phyloP scores from a whole-genome alignment of 2,888 invertebrate species.

The Ennomos quercinarius region DNA sequence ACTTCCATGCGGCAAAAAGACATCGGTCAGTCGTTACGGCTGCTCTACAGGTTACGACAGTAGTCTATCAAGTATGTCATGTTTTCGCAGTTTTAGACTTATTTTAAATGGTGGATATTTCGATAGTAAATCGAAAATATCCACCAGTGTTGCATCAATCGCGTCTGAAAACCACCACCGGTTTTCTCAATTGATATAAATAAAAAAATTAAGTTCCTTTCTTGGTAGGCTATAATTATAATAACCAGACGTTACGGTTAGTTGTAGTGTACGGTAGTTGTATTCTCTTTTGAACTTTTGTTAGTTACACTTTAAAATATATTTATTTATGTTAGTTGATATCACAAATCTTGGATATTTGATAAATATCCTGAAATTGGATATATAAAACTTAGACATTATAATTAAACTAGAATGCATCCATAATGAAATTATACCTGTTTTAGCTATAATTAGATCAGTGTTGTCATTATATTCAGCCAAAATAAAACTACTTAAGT shows the following conservation, averaged over 20 bases:
- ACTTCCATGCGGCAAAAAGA: too few species aligned
- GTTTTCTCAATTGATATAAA: neutral
- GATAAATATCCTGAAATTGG: neutral
- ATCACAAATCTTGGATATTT: neutral
- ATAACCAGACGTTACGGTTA: constrained; percentile 33
- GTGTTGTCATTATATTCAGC: constrained; percentile 6
- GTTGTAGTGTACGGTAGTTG: constrained; percentile 23
- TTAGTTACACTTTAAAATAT: constrained; percentile 11
- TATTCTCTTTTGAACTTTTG: constrained; percentile 4
- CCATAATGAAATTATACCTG: neutral
- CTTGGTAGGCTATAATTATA: constrained; percentile 26
- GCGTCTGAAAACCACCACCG: too few species aligned
- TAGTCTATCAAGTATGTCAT: too few species aligned
- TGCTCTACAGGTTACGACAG: too few species aligned
- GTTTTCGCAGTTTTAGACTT: too few species aligned
- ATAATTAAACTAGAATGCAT: too few species aligned
- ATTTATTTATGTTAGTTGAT: constrained; percentile 22
- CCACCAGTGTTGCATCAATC: too few species aligned
- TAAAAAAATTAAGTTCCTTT: constrained; percentile 31
- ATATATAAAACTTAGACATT: neutral
- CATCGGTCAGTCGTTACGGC: too few species aligned
- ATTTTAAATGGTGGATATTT: too few species aligned
- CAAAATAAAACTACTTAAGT: constrained; percentile 11
- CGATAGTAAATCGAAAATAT: too few species aligned
- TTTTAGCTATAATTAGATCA: neutral